A percentile compares a stretch with the other conserved stretches of the same genome.
phyloP scores from a whole-genome alignment of 2,888 invertebrate genomes.

The Lucinisca nassula region DNA sequence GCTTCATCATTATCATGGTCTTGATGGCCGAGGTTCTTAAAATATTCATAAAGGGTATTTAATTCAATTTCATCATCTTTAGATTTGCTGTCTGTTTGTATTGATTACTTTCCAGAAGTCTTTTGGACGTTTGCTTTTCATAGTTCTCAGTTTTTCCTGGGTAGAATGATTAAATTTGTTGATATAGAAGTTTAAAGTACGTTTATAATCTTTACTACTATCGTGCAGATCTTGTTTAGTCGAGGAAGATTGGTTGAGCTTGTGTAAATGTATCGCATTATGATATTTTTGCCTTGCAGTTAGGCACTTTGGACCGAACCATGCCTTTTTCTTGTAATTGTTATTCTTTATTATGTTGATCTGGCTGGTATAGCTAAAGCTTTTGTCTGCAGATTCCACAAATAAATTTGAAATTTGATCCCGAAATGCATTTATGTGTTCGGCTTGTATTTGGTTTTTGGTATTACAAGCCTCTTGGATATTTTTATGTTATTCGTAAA shows the following conservation, averaged over 20 bases:
- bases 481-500: neutral
- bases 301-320: neutral
- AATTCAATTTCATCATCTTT: neutral
- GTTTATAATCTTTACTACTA: neutral
- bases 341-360: neutral
- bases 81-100: neutral
- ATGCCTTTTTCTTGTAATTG: neutral
- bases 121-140: neutral
- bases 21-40: neutral
- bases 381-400: neutral
- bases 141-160: neutral
- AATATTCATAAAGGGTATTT: neutral
- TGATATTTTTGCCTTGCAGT: neutral
- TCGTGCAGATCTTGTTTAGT: neutral
- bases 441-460: neutral
- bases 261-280: neutral
- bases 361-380: neutral
- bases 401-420: neutral
- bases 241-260: neutral
- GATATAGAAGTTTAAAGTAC: too few relatives aligned
- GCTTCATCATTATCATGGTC: too few relatives aligned
- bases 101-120: neutral
- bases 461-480: neutral
- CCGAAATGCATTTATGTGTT: neutral
- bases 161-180: neutral